Percentiles rank a stretch among this genome's conserved stretches.
Conservation (phyloP, 2,113 vertebrate species). For the Eulemur macaco region DNA sequence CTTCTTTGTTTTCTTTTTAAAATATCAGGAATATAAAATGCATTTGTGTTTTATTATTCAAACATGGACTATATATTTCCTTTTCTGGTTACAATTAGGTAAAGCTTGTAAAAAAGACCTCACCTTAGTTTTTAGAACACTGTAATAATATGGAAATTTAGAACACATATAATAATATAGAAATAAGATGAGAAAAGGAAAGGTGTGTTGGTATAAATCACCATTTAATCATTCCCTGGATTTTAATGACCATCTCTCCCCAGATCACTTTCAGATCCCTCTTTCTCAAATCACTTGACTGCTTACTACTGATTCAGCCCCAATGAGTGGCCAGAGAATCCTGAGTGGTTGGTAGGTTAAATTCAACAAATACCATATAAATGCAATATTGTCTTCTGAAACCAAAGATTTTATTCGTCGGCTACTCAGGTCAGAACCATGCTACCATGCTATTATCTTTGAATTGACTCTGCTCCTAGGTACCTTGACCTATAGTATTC, state of each 20-base stretch:
- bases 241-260: background rate
- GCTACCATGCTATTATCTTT: background rate
- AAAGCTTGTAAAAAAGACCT: background rate
- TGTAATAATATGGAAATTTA: background rate
- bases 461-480: background rate
- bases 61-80: background rate
- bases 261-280: background rate
- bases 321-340: background rate
- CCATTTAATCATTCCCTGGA: background rate
- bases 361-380: background rate
- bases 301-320: background rate
- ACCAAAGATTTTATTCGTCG: background rate
- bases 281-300: background rate
- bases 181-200: background rate
- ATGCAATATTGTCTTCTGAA: background rate
- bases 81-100: background rate
- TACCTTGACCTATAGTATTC: background rate
- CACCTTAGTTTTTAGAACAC: background rate
- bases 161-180: background rate
- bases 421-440: background rate
- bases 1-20: constrained; percentile 42
- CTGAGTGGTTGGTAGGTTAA: background rate
- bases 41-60: background rate
- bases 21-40: background rate
- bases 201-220: background rate